Percentiles rank a stretch among this genome's conserved stretches.
Conservation (phyloP, 2,888 invertebrate species). For the Campaea margaritaria region DNA sequence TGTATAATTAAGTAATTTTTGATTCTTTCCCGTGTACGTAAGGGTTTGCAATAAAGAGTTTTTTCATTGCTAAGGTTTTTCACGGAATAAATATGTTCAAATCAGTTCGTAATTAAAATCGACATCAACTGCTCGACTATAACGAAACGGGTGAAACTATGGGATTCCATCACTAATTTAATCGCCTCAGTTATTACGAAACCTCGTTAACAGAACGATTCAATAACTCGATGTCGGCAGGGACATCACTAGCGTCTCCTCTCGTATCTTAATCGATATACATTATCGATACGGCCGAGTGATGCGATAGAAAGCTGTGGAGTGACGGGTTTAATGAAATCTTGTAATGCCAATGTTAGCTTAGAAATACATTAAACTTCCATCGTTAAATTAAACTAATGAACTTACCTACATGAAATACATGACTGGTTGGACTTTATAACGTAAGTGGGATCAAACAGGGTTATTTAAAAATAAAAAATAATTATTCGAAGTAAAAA, state of each 20-base stretch:
- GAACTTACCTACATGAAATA: too few species aligned
- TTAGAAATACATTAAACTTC: background rate
- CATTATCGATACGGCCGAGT: slow-evolving; percentile 59
- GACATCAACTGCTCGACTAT: slow-evolving; percentile 8
- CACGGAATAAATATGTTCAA: background rate
- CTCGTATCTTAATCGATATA: slow-evolving; percentile 65
- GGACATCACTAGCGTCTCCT: slow-evolving; percentile 42
- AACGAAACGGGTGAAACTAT: slow-evolving; percentile 31
- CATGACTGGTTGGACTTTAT: too few species aligned
- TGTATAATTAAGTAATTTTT: too few species aligned
- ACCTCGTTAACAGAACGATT: slow-evolving; percentile 45
- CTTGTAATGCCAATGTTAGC: slow-evolving; percentile 19
- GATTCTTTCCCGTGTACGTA: too few species aligned
- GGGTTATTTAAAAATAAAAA: too few species aligned
- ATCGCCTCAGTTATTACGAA: slow-evolving; percentile 42
- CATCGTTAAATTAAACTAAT: background rate
- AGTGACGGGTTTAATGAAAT: slow-evolving; percentile 22
- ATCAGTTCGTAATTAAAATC: slow-evolving; percentile 1
- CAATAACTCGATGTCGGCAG: slow-evolving; percentile 26
- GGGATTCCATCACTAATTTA: slow-evolving; percentile 47
- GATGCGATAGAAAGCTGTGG: slow-evolving; percentile 24
- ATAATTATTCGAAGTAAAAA: too few species aligned
- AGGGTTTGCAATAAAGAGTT: too few species aligned
- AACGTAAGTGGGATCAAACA: too few species aligned
- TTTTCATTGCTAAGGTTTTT: too few species aligned